These are phyloP conservation scores for Sarcophaga carnaria DNA, from an alignment of 2,888 invertebrate species.

Conservation along the genomic window DNA sequence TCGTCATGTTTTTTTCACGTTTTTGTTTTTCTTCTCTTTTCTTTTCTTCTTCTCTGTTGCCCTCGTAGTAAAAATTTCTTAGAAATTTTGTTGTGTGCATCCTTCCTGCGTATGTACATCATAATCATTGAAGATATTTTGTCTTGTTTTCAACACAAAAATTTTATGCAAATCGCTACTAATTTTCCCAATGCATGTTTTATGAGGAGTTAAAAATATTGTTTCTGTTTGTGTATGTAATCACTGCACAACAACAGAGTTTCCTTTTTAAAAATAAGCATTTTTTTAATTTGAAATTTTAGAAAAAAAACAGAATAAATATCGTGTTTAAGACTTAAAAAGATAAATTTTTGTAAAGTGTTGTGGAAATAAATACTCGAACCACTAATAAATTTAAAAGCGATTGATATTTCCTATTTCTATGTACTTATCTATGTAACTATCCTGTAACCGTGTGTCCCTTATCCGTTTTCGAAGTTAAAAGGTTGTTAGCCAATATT, in stretches of 20 bases:
- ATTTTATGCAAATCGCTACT: conserved; percentile 49
- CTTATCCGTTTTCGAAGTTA: no score
- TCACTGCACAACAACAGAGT: not conserved
- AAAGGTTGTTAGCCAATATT: no score
- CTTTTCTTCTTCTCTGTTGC: not conserved
- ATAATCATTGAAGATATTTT: conserved; percentile 49
- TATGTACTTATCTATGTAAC: no score
- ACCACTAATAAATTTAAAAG: no score
- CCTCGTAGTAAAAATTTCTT: conserved; percentile 35
- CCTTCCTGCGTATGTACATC: conserved; percentile 15
- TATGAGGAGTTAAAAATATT: conserved; percentile 31
- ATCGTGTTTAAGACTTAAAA: no score
- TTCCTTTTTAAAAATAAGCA: not conserved
- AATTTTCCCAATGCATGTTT: conserved; percentile 31
- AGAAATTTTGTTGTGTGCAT: conserved; percentile 44
- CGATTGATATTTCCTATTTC: no score
- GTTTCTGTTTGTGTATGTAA: not conserved
- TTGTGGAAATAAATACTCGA: no score
- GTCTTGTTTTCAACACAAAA: not conserved
- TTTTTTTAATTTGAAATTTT: not conserved
- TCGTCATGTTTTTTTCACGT: conserved; percentile 8
- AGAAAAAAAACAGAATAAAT: no score
- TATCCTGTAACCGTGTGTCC: no score
- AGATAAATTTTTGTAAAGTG: no score
- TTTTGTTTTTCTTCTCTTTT: not conserved